Base-by-base conservation (phyloP, 2,797 vertebrate species). In the Cyprinella venusta region DNA sequence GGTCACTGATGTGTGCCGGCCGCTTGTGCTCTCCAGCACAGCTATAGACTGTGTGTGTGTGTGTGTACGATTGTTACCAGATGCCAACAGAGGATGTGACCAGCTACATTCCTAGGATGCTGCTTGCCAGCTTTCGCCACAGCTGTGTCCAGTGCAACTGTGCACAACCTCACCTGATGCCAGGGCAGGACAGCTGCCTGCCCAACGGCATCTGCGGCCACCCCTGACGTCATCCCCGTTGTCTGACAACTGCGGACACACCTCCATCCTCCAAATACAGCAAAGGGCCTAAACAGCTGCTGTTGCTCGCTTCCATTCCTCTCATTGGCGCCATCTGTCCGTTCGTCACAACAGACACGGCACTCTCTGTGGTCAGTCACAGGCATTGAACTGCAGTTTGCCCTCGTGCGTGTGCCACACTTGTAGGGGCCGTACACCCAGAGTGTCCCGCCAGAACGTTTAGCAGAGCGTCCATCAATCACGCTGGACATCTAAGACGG, bases 111-210 rank as follows among this genome's bases (percentile, higher is more conserved):
- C 69, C 77, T 80, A 36, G 33, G 18, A 54, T 64, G 3, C 56
- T 56, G 45, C 59, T 42, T 48, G 68, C 83, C 70, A 83, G 54
- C 21, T 78, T 77, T 78, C 10, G 0, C 52, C 54, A 83, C 81
- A 83, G 75, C 81, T 83, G 81, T 76, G 75, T 61, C 74, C 52
- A 85, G 59, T 4, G 64, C 76, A 80, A 81, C 80, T 76, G 80
- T 61, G 71, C 65, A 54, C 69, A 85, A 80, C 24, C 65, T 83
- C 83, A 80, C 83, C 86, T 83, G 76, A 76, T 87, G 83, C 77
- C 83, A 81, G 76, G 72, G 67, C 77, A 68, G 72, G 72, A 81
- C 84, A 87, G 86, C 86, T 87, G 86, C 80, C 76, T 8, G 50
- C 50, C 83, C 76, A 48, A 70, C 45, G 6, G 80, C 86, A 83